Evolutionary conservation across 2,113 vertebrate genomes (phyloP), one percentile per base, ranked within the genome.

Genomic region (Oreochromis aureus): DNA sequence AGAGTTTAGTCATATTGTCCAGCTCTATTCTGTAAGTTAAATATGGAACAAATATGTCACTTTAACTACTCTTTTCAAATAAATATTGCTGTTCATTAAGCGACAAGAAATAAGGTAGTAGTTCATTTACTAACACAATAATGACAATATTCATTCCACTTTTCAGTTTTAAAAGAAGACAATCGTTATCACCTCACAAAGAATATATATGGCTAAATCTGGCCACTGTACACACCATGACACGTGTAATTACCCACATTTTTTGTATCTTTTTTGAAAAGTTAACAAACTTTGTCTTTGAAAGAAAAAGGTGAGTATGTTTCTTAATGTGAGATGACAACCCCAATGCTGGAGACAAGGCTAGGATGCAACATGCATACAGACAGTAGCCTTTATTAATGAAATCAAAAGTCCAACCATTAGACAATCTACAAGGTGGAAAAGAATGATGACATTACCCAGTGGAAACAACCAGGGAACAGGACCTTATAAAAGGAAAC

Each of bases 21-120:
- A 90, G 82, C 91, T 82, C 86, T 87, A 79, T 76, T 91, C 90
- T 92, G 16, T 81, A 82, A 78, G 85, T 91, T 89, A 86, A 73
- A 80, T 87, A 87, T 91, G 87, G 82, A 92, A 86, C 56, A 89
- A 89, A 87, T 90, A 83, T 94, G 89, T 93, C 91, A 94, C 89
- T 90, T 90, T 92, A 93, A 89, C 83, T 93, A 78, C 88, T 91
- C 88, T 92, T 82, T 92, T 93, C 89, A 44, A 94, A 94, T 94
- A 94, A 94, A 93, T 92, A 89, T 91, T 92, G 89, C 92, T 93
- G 92, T 91, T 92, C 80, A 51, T 87, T 76, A 91, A 92, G 63
- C 79, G 53, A 81, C 71, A 82, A 89, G 7, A 84, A 54, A 63
- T 36, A n/a, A 69, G 41, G 4, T 24, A 3, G 36, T 44, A 82